phyloP scores from a whole-genome alignment of 2,888 invertebrate genomes.

The Bursaphelenchus okinawaensis region DNA sequence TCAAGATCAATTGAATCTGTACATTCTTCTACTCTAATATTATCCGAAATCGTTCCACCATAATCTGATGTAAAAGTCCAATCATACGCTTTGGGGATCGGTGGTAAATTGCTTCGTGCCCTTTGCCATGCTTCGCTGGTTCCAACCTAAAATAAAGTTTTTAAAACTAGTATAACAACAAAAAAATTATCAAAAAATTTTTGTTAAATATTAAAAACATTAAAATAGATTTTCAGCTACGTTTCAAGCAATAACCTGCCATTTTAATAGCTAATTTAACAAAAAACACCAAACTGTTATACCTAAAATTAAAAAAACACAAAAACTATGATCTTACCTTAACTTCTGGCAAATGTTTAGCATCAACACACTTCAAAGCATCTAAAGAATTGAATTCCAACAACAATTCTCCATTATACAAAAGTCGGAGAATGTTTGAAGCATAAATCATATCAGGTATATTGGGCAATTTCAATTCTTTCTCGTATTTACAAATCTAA shows the following conservation, averaged over 20 bases:
- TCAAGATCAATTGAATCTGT: constrained; percentile 74
- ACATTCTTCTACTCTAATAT: constrained; percentile 23
- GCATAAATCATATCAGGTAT: constrained; percentile 96
- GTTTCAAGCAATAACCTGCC: too few species aligned
- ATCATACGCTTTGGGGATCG: constrained; percentile 63
- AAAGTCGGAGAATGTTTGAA: constrained; percentile 66
- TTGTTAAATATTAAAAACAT: too few species aligned
- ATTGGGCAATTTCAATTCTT: constrained; percentile 39
- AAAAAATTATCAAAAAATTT: too few species aligned
- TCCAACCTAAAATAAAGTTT: constrained; percentile 34
- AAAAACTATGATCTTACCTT: constrained; percentile 27
- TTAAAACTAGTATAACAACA: too few species aligned
- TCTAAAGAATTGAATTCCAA: constrained; percentile 81
- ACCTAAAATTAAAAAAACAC: constrained; percentile 5
- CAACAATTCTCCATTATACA: constrained; percentile 47
- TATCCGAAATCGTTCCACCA: constrained; percentile 66
- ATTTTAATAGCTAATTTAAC: too few species aligned
- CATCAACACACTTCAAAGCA: constrained; percentile 73
- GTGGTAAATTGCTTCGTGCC: constrained; percentile 25
- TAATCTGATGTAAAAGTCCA: constrained; percentile 96
- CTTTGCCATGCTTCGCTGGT: constrained; percentile 49
- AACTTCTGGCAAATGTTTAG: constrained; percentile 47
- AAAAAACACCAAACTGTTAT: too few species aligned
- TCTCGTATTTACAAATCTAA: constrained; percentile 41
- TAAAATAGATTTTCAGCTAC: too few species aligned